Conservation (phyloP, 2,888 invertebrate genomes). For the Synanthedon formicaeformis region DNA sequence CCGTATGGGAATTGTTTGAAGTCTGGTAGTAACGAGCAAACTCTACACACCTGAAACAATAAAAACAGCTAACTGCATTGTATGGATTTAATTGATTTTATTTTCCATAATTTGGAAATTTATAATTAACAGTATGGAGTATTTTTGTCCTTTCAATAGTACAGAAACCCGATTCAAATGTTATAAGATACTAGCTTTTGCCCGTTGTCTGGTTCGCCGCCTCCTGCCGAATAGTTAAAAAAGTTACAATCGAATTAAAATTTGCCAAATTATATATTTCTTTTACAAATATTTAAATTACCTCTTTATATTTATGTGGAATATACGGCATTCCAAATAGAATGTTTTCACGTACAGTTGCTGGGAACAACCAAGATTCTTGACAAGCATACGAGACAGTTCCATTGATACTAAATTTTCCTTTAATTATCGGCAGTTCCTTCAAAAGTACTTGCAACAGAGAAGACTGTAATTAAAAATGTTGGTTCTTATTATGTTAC, state of each 20-base stretch:
- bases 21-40: slow-evolving; percentile 76
- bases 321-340: slow-evolving; percentile 79
- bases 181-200: too few relatives aligned
- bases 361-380: slow-evolving; percentile 86
- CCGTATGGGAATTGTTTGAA: slow-evolving; percentile 81
- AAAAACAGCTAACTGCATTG: too few relatives aligned
- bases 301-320: slow-evolving; percentile 73
- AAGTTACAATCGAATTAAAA: too few relatives aligned
- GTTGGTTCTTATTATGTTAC: neutral
- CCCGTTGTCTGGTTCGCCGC: too few relatives aligned
- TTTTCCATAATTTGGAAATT: too few relatives aligned
- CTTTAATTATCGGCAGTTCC: slow-evolving; percentile 73
- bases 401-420: slow-evolving; percentile 73
- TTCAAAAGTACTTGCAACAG: slow-evolving; percentile 76
- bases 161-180: too few relatives aligned
- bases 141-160: too few relatives aligned
- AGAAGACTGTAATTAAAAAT: slow-evolving; percentile 60
- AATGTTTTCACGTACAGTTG: slow-evolving; percentile 85
- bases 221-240: too few relatives aligned
- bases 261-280: too few relatives aligned
- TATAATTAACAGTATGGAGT: too few relatives aligned
- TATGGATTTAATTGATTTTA: too few relatives aligned
- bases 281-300: slow-evolving; percentile 11
- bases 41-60: slow-evolving; percentile 66
- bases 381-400: slow-evolving; percentile 81